These are phyloP conservation scores for Charanyca ferruginea DNA, from an alignment of 2,888 invertebrate species.

Conservation along the genomic window DNA sequence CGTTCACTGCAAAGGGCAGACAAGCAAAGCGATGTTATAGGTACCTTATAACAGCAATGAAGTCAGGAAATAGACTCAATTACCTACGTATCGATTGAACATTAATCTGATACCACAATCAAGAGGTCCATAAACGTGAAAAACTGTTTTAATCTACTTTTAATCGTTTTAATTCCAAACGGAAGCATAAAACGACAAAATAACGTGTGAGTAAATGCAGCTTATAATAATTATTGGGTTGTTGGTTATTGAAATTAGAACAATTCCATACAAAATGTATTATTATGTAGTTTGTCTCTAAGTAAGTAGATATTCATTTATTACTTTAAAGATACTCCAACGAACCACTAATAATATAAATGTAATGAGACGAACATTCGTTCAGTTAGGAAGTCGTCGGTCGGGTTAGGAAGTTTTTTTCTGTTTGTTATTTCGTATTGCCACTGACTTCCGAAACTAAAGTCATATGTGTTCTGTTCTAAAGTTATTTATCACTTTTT, in stretches of 20 bases:
- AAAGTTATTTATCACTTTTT: too few relatives aligned
- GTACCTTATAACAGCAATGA: slow-evolving; percentile 72
- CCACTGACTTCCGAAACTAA: too few relatives aligned
- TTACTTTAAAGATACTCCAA: too few relatives aligned
- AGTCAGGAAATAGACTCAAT: slow-evolving; percentile 77
- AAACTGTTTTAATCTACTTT: slow-evolving; percentile 53
- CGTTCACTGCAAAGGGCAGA: slow-evolving; percentile 67
- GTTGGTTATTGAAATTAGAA: slow-evolving; percentile 1
- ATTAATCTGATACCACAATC: slow-evolving; percentile 73
- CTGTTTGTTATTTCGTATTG: too few relatives aligned
- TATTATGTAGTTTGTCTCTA: neutral
- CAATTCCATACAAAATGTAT: neutral
- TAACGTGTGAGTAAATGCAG: slow-evolving; percentile 9
- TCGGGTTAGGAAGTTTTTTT: too few relatives aligned
- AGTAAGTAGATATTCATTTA: too few relatives aligned
- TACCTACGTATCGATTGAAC: slow-evolving; percentile 72
- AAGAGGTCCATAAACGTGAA: slow-evolving; percentile 60
- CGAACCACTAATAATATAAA: too few relatives aligned
- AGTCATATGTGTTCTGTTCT: too few relatives aligned
- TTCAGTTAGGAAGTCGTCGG: too few relatives aligned
- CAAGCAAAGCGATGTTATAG: slow-evolving; percentile 70
- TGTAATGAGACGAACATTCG: too few relatives aligned
- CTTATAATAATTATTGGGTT: neutral
- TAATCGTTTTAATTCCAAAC: slow-evolving; percentile 47
- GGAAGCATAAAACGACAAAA: slow-evolving; percentile 12